phyloP scores from a whole-genome alignment of 2,113 vertebrate species.

The Coptodon bakossiorum region DNA sequence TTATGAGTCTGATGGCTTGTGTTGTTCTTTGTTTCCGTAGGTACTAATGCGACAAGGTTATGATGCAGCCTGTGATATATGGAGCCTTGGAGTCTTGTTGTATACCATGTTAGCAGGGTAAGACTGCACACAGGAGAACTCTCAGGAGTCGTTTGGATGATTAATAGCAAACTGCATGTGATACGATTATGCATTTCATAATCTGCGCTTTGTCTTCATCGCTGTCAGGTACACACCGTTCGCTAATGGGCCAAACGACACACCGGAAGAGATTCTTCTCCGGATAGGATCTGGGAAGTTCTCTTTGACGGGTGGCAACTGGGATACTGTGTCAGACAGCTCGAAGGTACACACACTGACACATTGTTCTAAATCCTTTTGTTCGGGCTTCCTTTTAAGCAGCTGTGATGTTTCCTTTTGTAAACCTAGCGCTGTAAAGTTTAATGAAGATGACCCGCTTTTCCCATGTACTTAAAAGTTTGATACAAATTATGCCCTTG shows the following conservation, averaged over 20 bases:
- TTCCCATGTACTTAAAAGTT: not conserved
- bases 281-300: constrained; percentile 95
- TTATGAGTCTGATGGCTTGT: not conserved
- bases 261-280: constrained; percentile 92
- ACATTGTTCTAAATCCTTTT: not conserved
- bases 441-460: not conserved
- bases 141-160: not conserved
- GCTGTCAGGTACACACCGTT: constrained; percentile 87
- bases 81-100: constrained; percentile 75
- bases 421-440: not conserved
- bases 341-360: constrained; percentile 80
- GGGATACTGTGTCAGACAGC: constrained; percentile 93
- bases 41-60: constrained; percentile 79
- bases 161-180: not conserved
- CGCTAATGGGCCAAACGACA: constrained; percentile 94
- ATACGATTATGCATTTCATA: not conserved
- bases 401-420: not conserved
- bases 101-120: constrained; percentile 78
- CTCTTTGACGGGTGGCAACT: constrained; percentile 91
- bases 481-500: not conserved
- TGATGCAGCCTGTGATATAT: constrained; percentile 78
- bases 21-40: constrained; percentile 20
- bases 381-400: not conserved
- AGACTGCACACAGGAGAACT: not conserved
- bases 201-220: not conserved